Conservation (phyloP, 2,888 invertebrate species). For the Brenthis daphne region DNA sequence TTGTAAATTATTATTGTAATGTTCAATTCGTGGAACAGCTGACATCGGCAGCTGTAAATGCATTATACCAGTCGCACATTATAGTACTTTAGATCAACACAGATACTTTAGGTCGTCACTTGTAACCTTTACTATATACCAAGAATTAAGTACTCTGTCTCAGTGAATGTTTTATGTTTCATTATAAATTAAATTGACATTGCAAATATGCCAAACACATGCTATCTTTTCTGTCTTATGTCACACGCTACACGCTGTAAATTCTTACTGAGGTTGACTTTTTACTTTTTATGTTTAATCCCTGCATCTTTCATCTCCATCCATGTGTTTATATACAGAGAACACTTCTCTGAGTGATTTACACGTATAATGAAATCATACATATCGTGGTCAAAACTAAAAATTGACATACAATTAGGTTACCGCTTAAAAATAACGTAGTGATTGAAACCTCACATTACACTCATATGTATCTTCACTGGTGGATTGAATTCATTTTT, state of each 20-base stretch:
- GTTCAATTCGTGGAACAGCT: constrained; percentile 63
- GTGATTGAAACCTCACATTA: constrained; percentile 11
- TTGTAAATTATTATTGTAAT: constrained; percentile 56
- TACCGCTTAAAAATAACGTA: constrained; percentile 11
- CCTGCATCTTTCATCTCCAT: constrained; percentile 19
- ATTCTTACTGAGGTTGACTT: constrained; percentile 7
- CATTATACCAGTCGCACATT: constrained; percentile 46
- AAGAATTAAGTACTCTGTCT: neutral
- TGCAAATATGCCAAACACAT: constrained; percentile 27
- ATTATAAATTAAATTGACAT: constrained; percentile 34
- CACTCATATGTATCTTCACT: neutral
- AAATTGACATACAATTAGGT: constrained; percentile 7
- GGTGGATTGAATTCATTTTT: constrained; percentile 2
- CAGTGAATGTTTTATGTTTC: neutral
- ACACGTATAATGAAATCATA: constrained; percentile 6
- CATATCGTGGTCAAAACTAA: neutral
- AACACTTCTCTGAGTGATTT: constrained; percentile 4
- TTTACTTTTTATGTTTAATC: constrained; percentile 18
- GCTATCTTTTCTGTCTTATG: constrained; percentile 25
- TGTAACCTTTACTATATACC: constrained; percentile 5
- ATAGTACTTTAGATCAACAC: neutral
- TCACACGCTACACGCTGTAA: neutral
- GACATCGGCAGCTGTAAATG: constrained; percentile 60
- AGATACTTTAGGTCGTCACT: constrained; percentile 3
- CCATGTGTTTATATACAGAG: constrained; percentile 13